Conservation (phyloP, 2,113 vertebrate species). For the Chascanopsetta lugubris region DNA sequence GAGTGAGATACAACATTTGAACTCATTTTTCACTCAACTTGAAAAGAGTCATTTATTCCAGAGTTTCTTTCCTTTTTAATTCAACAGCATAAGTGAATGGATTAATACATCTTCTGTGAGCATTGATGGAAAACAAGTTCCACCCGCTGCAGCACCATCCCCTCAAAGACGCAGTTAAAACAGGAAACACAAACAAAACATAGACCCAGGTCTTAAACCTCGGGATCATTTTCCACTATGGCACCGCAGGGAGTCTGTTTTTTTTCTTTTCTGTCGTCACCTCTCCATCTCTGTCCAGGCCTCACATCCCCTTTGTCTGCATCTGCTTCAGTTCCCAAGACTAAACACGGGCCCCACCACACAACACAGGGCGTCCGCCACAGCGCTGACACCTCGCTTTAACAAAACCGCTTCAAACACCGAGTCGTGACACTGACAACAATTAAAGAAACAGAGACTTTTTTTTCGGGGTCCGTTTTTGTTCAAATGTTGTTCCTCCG, state of each 20-base stretch:
- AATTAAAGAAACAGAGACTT: slow-evolving; percentile 16
- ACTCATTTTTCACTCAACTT: too few species aligned
- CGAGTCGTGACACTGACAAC: slow-evolving; percentile 31
- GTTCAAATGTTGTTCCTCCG: not conserved
- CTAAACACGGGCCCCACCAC: slow-evolving; percentile 69
- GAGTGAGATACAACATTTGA: too few species aligned
- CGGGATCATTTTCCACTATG: slow-evolving; percentile 77
- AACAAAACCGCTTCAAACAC: slow-evolving; percentile 43
- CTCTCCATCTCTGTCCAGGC: slow-evolving; percentile 69
- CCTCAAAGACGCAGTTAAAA: slow-evolving; percentile 58
- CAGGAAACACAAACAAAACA: slow-evolving; percentile 77
- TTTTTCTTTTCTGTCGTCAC: slow-evolving; percentile 63
- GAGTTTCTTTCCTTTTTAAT: not conserved
- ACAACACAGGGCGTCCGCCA: slow-evolving; percentile 35
- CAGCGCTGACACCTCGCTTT: slow-evolving; percentile 61
- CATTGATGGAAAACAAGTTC: slow-evolving; percentile 23
- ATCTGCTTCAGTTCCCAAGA: slow-evolving; percentile 78
- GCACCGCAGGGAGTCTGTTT: slow-evolving; percentile 72
- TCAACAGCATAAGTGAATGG: slow-evolving; percentile 8
- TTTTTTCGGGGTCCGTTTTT: not conserved
- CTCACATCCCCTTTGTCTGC: slow-evolving; percentile 73
- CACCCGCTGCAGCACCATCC: slow-evolving; percentile 20
- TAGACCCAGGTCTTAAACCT: slow-evolving; percentile 68
- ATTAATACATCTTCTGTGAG: not conserved
- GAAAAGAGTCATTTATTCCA: not conserved